Conservation (phyloP, 2,888 invertebrate genomes). For the Lithophane socia region DNA sequence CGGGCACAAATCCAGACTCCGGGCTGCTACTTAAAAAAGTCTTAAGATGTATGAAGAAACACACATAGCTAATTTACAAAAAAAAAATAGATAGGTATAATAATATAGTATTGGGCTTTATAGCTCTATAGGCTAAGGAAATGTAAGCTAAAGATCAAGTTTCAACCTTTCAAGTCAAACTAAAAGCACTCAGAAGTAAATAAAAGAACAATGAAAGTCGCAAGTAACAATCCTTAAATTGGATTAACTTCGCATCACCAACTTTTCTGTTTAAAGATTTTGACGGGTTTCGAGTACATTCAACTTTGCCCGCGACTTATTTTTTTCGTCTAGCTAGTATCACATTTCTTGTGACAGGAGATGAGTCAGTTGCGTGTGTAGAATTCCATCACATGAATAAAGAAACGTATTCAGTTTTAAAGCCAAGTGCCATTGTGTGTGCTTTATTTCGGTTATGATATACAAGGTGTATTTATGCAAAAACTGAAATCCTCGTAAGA, state of each 20-base stretch:
- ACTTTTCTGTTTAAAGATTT: constrained; percentile 24
- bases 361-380: background rate
- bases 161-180: background rate
- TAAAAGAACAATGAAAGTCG: constrained; percentile 21
- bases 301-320: background rate
- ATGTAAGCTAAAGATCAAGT: background rate
- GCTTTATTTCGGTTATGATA: background rate
- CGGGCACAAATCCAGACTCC: background rate
- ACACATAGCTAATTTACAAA: background rate
- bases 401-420: background rate
- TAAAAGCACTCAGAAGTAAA: constrained; percentile 15
- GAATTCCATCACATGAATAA: background rate
- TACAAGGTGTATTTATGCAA: too few relatives aligned
- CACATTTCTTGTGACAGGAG: background rate
- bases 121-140: background rate
- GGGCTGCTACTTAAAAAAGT: background rate
- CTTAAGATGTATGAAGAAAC: background rate
- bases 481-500: too few relatives aligned
- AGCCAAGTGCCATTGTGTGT: background rate
- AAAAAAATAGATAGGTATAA: background rate
- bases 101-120: background rate
- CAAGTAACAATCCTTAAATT: constrained; percentile 19
- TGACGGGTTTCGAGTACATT: constrained; percentile 32
- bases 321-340: constrained; percentile 22
- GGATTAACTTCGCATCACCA: constrained; percentile 17